Conservation (phyloP, 2,888 invertebrate species). For the Leucophenga montana region DNA sequence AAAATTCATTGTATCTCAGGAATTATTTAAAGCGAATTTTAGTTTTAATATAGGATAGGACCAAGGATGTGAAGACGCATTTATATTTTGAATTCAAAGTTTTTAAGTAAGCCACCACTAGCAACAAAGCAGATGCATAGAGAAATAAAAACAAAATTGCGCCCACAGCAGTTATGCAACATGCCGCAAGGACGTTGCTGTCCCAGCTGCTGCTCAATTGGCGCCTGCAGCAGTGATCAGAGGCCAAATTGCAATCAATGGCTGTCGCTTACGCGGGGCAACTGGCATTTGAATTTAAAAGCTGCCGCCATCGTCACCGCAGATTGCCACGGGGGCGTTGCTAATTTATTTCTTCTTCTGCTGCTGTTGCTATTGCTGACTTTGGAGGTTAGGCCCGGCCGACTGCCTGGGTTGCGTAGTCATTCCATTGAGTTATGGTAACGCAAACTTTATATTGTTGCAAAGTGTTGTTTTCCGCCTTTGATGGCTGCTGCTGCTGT, state of each 20-base stretch:
- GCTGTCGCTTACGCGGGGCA: constrained; percentile 2
- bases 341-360: constrained; percentile 16
- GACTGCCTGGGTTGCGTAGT: too few relatives aligned
- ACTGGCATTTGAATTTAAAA: too few relatives aligned
- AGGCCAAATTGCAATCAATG: constrained; percentile 1
- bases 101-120: constrained; percentile 35
- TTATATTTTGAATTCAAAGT: too few relatives aligned
- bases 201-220: constrained; percentile 44
- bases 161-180: constrained; percentile 49
- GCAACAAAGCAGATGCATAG: constrained; percentile 56
- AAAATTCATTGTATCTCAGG: too few relatives aligned
- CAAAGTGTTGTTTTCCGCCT: too few relatives aligned
- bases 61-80: too few relatives aligned
- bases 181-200: constrained; percentile 63
- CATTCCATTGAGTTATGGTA: too few relatives aligned
- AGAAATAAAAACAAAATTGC: constrained; percentile 63
- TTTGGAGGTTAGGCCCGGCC: background rate
- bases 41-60: too few relatives aligned
- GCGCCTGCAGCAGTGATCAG: background rate
- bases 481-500: too few relatives aligned
- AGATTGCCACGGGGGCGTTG: constrained; percentile 55
- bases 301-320: constrained; percentile 54
- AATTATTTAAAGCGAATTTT: too few relatives aligned
- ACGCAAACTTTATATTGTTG: too few relatives aligned
- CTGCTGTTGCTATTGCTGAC: constrained; percentile 35